Conservation (phyloP, 2,888 invertebrate genomes). For the Drosophila demipolita region DNA sequence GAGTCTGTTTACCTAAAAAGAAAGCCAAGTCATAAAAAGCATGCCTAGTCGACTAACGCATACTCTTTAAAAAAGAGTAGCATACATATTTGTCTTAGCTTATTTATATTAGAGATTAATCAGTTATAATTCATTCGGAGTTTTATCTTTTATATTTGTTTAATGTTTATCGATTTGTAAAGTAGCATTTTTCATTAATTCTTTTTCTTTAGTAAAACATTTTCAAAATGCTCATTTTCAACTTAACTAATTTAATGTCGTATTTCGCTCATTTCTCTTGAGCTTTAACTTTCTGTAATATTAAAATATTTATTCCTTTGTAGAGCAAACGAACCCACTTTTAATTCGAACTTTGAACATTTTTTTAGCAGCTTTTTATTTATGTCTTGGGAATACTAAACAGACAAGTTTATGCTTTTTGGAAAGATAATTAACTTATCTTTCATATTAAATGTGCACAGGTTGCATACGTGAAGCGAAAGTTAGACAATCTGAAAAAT, state of each 20-base stretch:
- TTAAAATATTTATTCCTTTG: neutral
- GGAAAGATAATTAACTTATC: neutral
- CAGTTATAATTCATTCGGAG: neutral
- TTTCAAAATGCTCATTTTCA: neutral
- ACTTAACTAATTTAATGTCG: neutral
- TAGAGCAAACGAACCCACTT: neutral
- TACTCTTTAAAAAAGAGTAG: slow-evolving; percentile 25
- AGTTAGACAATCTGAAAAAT: neutral
- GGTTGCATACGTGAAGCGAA: neutral
- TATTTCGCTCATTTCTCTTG: neutral
- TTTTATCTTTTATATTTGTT: neutral
- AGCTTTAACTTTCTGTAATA: neutral
- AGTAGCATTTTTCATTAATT: neutral
- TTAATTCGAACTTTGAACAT: neutral
- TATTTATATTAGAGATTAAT: neutral
- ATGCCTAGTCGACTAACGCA: slow-evolving; percentile 32
- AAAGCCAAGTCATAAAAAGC: slow-evolving; percentile 42
- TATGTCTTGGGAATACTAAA: neutral
- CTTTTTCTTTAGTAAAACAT: neutral
- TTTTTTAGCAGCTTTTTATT: neutral
- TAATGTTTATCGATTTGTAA: neutral
- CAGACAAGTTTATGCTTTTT: neutral
- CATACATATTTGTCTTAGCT: neutral
- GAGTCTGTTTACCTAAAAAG: slow-evolving; percentile 63
- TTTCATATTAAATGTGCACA: neutral